A percentile compares a stretch with the other conserved stretches of the same genome.
These are phyloP conservation scores for Pentamera pediparva DNA, from an alignment of 53 echinoderm and acorn worm species.

Conservation along the genomic window DNA sequence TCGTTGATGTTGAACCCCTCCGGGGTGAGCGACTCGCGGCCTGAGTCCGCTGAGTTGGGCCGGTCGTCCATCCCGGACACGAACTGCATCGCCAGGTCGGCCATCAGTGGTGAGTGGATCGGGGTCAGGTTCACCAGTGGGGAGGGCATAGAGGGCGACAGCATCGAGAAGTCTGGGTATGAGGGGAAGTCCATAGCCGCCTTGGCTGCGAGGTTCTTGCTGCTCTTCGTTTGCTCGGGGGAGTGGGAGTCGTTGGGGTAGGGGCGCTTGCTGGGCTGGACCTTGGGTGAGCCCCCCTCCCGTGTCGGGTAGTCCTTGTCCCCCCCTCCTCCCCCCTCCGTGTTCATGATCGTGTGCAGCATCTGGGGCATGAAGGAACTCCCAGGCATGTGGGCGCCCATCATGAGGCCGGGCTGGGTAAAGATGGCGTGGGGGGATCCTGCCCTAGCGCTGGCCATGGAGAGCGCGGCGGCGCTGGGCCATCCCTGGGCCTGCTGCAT, in stretches of 20 bases:
- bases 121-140: conserved; percentile 39
- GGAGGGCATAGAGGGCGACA: conserved; percentile 70
- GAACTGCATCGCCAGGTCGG: conserved; percentile 32
- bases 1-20: conserved; percentile 81
- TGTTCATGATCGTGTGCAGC: conserved; percentile 26
- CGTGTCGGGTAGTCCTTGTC: background rate
- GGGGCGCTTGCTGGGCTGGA: conserved; percentile 51
- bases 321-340: background rate
- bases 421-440: conserved; percentile 60
- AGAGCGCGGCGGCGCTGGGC: conserved; percentile 26
- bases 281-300: conserved; percentile 45
- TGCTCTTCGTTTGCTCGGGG: conserved; percentile 63
- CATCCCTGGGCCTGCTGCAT: conserved; percentile 49
- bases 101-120: conserved; percentile 46
- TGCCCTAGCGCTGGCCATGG: conserved; percentile 18
- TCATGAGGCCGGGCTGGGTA: conserved; percentile 45
- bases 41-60: conserved; percentile 36
- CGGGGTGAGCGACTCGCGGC: conserved; percentile 45
- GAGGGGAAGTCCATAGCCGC: conserved; percentile 48
- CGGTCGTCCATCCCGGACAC: conserved; percentile 34
- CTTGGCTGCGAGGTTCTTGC: conserved; percentile 53
- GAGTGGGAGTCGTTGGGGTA: conserved; percentile 60
- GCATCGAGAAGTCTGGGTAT: conserved; percentile 57
- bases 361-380: conserved; percentile 34
- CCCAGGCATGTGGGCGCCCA: conserved; percentile 15